These are phyloP conservation scores for Ryuthela nishihirai DNA, from an alignment of 2,888 invertebrate species.

Conservation along the genomic window DNA sequence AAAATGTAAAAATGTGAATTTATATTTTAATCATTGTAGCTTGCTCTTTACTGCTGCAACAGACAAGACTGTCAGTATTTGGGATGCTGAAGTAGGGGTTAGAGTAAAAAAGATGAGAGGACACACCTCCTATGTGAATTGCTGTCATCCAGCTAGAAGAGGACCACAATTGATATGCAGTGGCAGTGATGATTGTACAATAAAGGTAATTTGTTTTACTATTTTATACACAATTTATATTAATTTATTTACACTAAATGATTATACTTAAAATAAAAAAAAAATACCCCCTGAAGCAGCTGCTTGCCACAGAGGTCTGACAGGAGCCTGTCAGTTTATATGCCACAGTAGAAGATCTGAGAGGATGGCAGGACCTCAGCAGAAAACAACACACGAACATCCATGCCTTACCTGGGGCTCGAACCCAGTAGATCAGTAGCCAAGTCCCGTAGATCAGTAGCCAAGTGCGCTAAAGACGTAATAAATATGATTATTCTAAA, in stretches of 20 bases:
- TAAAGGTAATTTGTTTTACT: constrained; percentile 72
- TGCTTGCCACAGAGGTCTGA: no score
- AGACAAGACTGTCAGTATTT: constrained; percentile 89
- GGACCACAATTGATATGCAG: constrained; percentile 88
- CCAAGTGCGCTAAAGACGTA: no score
- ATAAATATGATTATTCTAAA: no score
- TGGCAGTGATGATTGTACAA: constrained; percentile 90
- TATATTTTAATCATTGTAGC: constrained; percentile 46
- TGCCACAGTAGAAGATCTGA: no score
- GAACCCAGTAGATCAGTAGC: no score
- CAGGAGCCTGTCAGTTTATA: no score
- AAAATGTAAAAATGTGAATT: no score
- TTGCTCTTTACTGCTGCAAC: constrained; percentile 86
- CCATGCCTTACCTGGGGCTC: no score
- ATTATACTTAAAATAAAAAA: background rate
- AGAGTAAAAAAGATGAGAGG: constrained; percentile 81
- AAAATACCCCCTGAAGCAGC: background rate
- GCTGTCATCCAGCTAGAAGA: constrained; percentile 64
- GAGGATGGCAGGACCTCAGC: no score
- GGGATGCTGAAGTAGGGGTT: constrained; percentile 87
- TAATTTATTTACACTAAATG: background rate
- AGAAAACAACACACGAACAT: no score
- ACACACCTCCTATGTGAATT: constrained; percentile 60
- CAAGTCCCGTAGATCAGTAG: no score
- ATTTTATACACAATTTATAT: no score